Evolutionary conservation across 2,888 invertebrate species (phyloP), one percentile per base, ranked within the genome.

Genomic region (Chaetogeoica ovagalla): DNA sequence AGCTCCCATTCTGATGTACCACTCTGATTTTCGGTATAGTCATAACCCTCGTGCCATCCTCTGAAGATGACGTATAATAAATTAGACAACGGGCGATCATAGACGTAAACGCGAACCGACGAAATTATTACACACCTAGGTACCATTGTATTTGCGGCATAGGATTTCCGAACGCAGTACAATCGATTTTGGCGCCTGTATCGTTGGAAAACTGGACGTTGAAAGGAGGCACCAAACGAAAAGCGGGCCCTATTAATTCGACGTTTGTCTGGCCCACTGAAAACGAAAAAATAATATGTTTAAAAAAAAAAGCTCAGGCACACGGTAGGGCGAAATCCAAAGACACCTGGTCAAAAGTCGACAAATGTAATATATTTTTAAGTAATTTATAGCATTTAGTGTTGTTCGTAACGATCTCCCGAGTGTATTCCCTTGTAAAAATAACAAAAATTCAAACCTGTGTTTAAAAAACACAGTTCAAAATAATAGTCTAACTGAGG

Each of bases 1-100:
- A 89, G 76, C 95, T 94, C 83, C 96, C 95, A 87, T 96, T 95
- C 83, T 91, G 89, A 84, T 93, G 90, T 84, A 93, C 89, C 85
- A 91, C 89, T 71, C 94, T 91, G 84, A 94, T 89, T 83, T 93
- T 93, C 82, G 91, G 89, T 81, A 88, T 86, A 19, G 87, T 86
- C 82, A 88, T 87, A 19, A 89, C 93, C 65, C 92, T 88, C n/a
- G 90, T 89, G 83, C 91, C 92, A 86, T 92, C 92, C 62, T 89
- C 89, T 85, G 79, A 39, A 6, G 39, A 62, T 48, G 43, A 21
- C 4, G 69, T 60, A 23, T n/a, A 23, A 15, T 30, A 4, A 66
- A 4, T 59, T 23, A 23, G 1, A 30, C 30, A 30, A 30, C 30
- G 30, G 30, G 4, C 30, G 5, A 55, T 55, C 9, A n/a, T 15